Conservation (phyloP, 2,113 vertebrate species). For the Ammodramus savannarum region DNA sequence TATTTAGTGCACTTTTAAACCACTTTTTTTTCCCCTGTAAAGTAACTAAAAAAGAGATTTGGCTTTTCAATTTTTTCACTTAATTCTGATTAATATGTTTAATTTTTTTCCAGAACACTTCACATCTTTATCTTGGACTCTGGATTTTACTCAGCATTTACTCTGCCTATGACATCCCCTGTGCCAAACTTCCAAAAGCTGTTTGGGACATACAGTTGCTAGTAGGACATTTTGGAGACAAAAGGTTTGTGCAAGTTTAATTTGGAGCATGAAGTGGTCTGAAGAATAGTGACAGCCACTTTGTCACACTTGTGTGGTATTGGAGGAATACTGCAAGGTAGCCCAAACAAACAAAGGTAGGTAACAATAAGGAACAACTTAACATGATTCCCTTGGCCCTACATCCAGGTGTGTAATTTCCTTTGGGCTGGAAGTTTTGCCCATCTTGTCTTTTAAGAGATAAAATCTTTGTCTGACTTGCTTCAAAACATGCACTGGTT, state of each 20-base stretch:
- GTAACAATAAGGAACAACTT: not conserved
- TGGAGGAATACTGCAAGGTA: not conserved
- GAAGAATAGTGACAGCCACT: not conserved
- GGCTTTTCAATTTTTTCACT: not conserved
- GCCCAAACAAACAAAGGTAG: not conserved
- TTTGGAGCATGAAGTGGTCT: not conserved
- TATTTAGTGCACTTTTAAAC: not conserved
- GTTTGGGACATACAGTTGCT: not conserved
- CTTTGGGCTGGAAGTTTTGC: slow-evolving; percentile 6
- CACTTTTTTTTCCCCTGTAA: not conserved
- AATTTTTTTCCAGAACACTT: not conserved
- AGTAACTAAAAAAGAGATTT: not conserved
- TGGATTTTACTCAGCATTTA: not conserved
- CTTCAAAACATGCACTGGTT: not conserved
- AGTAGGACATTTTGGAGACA: not conserved
- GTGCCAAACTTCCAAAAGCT: not conserved
- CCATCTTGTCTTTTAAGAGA: not conserved
- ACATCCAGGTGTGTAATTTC: not conserved
- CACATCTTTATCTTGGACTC: not conserved
- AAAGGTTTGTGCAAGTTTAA: not conserved
- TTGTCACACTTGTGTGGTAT: not conserved
- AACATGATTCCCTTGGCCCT: not conserved
- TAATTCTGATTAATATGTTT: not conserved
- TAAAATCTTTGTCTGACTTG: slow-evolving; percentile 7
- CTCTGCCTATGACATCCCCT: not conserved